Conservation (phyloP, 1,140 invertebrate species). For the Bombus superbus region DNA sequence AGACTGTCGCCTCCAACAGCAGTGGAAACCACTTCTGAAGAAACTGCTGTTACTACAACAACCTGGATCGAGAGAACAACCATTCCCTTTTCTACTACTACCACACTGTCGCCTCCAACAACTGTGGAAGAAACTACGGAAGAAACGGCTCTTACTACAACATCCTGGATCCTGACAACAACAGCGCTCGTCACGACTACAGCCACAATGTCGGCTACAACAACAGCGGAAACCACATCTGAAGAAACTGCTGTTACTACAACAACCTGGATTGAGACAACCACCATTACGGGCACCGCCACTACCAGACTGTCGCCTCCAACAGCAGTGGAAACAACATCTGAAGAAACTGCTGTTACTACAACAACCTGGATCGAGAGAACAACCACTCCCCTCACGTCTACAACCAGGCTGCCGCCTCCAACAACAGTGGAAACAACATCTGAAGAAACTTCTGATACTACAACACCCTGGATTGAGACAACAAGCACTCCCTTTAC, state of each 20-base stretch:
- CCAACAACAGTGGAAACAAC: neutral
- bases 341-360: neutral
- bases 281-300: fast-evolving
- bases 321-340: no score
- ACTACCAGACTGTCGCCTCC: no score
- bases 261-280: no score
- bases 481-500: fast-evolving
- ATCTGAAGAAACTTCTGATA: neutral
- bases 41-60: no score
- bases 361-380: no score
- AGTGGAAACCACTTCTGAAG: neutral
- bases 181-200: fast-evolving
- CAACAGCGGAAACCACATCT: fast-evolving
- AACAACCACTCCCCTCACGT: no score
- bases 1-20: no score
- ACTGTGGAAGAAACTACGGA: no score
- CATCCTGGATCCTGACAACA: fast-evolving
- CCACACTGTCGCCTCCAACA: neutral
- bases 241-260: no score
- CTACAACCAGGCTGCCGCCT: no score
- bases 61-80: no score
- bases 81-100: no score
- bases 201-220: fast-evolving
- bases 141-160: neutral
- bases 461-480: neutral